Evolutionary conservation across 2,113 vertebrate species (phyloP), one percentile per base, ranked within the genome.

Genomic region (Indicator indicator): DNA sequence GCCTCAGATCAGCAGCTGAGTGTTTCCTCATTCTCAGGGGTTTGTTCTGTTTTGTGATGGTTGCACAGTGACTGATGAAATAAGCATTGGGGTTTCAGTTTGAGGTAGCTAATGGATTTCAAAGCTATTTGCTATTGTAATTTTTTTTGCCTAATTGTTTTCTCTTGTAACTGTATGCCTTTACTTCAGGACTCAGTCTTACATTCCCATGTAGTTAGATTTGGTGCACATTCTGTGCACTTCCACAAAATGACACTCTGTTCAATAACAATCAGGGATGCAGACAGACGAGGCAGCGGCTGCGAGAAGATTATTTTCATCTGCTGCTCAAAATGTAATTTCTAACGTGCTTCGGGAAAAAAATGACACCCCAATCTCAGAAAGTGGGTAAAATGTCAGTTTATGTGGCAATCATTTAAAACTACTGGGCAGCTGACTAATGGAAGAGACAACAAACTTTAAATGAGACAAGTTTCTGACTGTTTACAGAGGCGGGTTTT

Each of bases 101-200:
- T 83, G 88, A 90, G 62, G 58, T 59, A 90, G 88, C 54, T 96
- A 95, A 95, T 97, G 93, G 83, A 92, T 97, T 93, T 93, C 88
- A 75, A 79, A 94, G 76, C 83, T 83, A 65, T 96, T 93, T 96
- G 79, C 81, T 89, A 4, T 80, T 91, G 74, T 94, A 26, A 80
- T 79, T 73, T 94, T 74, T 94, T 92, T 46, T 50, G 48, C 81
- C 86, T 93, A 93, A 92, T 91, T 94, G 78, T 92, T 95, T 92
- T 96, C 65, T 81, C 54, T 82, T 94, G 94, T 89, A 93, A 91
- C 58, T 71, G 38, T 87, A 91, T 46, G 87, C 76, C 70, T 94
- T 77, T 58, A 44, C 86, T 97, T 88, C 70, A 95, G 85, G 58
- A 94, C 71, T 94, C 88, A 75, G 69, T 96, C 69, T 80, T 62